Conservation (phyloP, 2,797 vertebrate species). For the Melanotaenia parkinsoni region DNA sequence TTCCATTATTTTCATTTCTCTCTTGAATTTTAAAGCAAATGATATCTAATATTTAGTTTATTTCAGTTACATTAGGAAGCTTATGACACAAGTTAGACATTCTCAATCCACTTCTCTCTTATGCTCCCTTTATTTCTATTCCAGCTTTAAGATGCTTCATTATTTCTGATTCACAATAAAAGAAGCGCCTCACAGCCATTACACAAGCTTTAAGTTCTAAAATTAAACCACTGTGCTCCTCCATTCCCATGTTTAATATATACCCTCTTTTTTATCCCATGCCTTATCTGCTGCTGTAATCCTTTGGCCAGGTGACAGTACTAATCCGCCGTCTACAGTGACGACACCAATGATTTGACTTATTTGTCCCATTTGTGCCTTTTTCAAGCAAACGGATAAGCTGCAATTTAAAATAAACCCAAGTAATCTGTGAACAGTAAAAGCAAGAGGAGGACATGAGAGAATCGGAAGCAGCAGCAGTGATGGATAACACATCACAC, state of each 20-base stretch:
- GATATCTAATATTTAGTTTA: neutral
- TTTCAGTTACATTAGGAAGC: conserved; percentile 27
- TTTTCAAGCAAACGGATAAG: conserved; percentile 32
- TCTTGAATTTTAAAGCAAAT: neutral
- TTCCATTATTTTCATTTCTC: neutral
- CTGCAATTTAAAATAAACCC: conserved; percentile 43
- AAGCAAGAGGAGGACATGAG: neutral
- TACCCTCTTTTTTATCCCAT: neutral
- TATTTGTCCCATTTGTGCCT: conserved; percentile 22
- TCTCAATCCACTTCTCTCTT: conserved; percentile 19
- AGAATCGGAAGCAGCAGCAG: neutral
- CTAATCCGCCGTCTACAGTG: conserved; percentile 45
- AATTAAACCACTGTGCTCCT: conserved; percentile 27
- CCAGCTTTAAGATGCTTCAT: conserved; percentile 63
- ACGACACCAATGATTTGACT: conserved; percentile 31
- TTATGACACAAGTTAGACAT: conserved; percentile 28
- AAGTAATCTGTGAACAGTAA: conserved; percentile 42
- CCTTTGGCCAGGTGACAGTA: conserved; percentile 24
- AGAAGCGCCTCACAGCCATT: conserved; percentile 59
- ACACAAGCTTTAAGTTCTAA: conserved; percentile 46
- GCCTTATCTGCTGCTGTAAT: conserved; percentile 21
- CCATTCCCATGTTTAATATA: conserved; percentile 34
- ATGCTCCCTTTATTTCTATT: conserved; percentile 22
- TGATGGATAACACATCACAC: neutral
- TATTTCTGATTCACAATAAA: conserved; percentile 61